Evolutionary conservation across 1,140 invertebrate species (phyloP).

Genomic region (Catajapyx aquilonaris): DNA sequence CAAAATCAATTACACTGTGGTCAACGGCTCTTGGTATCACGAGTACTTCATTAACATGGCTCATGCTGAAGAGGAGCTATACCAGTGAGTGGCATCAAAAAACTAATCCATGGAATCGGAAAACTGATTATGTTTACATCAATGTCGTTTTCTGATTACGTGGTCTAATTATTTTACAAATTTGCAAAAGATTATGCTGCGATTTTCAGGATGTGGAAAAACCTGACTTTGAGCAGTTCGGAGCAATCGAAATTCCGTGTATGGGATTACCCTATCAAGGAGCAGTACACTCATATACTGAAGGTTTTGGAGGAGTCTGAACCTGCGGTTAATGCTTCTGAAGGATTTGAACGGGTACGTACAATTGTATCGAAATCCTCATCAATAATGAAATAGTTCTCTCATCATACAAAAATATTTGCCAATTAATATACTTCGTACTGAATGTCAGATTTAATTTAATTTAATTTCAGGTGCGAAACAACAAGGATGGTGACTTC

Average conservation of each 20-base stretch:
- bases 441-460: neutral
- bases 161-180: too few relatives aligned
- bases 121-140: too few relatives aligned
- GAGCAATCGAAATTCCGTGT: constrained; percentile 57
- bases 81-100: constrained; percentile 33
- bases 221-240: constrained; percentile 58
- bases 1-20: constrained; percentile 78
- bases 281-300: constrained; percentile 72
- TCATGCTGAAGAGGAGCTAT: constrained; percentile 65
- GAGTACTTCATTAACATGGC: constrained; percentile 85
- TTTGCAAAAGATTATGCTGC: too few relatives aligned
- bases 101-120: neutral
- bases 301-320: constrained; percentile 56
- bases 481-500: constrained; percentile 57
- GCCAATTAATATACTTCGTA: neutral
- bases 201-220: constrained; percentile 56
- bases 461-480: constrained; percentile 31
- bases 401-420: neutral
- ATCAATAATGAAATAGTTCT: constrained; percentile 2
- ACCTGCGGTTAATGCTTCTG: constrained; percentile 37
- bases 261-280: constrained; percentile 82
- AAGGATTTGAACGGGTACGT: constrained; percentile 45
- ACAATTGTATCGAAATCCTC: neutral
- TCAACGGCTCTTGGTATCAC: constrained; percentile 51
- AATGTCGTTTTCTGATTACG: too few relatives aligned